Evolutionary conservation across 2,113 vertebrate species (phyloP), one percentile per base, ranked within the genome.

Genomic region (Labrus mixtus): DNA sequence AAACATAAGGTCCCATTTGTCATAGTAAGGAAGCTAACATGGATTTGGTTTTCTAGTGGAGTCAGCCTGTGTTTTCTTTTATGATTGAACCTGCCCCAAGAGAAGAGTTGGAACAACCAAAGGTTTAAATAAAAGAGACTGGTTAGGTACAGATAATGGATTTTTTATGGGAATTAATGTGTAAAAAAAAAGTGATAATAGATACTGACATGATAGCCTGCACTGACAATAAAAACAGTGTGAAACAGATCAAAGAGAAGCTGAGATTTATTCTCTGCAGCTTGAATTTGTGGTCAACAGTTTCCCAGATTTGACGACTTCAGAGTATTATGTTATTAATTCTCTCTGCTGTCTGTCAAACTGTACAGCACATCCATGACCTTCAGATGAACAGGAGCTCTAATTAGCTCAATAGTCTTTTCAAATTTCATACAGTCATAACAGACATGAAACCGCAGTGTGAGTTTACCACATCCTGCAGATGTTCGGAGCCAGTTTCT

Each of bases 381-480:
- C 74, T 70, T 7, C 0, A 62, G 61, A 76, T 51, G 73, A 79
- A 75, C 69, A 67, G 58, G 63, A 66, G 53, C 9, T 55, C 66
- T 77, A 66, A 86, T 79, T 83, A 73, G 59, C 76, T 41, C 12
- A 51, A 71, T 57, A 83, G 62, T 12, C 59, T 78, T 58, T 79
- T 81, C 56, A 59, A 23, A 66, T 73, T 51, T 83, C 63, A 57
- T 53, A 17, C 25, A 1, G 23, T 0, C 48, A 51, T 51, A 51
- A 19, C 63, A 20, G 64, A 78, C 45, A 70, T 58, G 15, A 85
- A 88, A 83, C 66, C 79, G 8, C 79, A 81, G 76, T 11, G 15
- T 39, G 67, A 50, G 62, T 86, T 76, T 63, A 71, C 81, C 65
- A 51, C 9, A 17, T 76, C 70, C 81, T 80, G 73, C 85, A 86